A percentile compares a stretch with the other conserved stretches of the same genome.
These are phyloP conservation scores for Esox lucius DNA, from an alignment of 2,797 vertebrate genomes.

Conservation along the genomic window DNA sequence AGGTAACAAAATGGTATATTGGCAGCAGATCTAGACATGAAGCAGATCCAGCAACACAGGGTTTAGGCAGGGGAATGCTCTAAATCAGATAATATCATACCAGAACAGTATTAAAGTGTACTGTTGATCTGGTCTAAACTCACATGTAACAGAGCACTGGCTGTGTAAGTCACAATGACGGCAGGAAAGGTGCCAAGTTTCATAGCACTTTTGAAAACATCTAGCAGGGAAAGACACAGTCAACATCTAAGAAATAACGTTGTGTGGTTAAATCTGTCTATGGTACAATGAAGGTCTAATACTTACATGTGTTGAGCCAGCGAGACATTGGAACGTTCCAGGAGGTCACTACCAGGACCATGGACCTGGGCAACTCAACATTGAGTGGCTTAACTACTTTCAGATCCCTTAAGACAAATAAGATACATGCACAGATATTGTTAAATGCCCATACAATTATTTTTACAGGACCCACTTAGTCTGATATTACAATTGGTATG, in stretches of 20 bases:
- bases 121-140: constrained; percentile 55
- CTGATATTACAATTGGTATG: neutral
- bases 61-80: neutral
- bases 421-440: neutral
- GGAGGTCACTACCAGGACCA: constrained; percentile 89
- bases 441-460: constrained; percentile 1
- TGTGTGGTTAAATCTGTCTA: neutral
- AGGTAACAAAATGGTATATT: constrained; percentile 2
- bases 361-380: constrained; percentile 89
- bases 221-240: constrained; percentile 58
- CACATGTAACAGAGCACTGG: constrained; percentile 88
- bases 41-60: neutral
- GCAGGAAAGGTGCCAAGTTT: constrained; percentile 86
- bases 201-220: constrained; percentile 87
- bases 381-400: constrained; percentile 81
- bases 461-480: neutral
- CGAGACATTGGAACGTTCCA: constrained; percentile 94
- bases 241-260: neutral
- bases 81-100: neutral
- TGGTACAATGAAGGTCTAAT: neutral
- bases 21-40: neutral
- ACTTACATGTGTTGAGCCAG: constrained; percentile 90
- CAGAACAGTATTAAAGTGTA: neutral
- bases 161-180: constrained; percentile 87
- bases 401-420: constrained; percentile 76